phyloP scores from a whole-genome alignment of 2,113 vertebrate species.

The Petrocephalus zakoni region DNA sequence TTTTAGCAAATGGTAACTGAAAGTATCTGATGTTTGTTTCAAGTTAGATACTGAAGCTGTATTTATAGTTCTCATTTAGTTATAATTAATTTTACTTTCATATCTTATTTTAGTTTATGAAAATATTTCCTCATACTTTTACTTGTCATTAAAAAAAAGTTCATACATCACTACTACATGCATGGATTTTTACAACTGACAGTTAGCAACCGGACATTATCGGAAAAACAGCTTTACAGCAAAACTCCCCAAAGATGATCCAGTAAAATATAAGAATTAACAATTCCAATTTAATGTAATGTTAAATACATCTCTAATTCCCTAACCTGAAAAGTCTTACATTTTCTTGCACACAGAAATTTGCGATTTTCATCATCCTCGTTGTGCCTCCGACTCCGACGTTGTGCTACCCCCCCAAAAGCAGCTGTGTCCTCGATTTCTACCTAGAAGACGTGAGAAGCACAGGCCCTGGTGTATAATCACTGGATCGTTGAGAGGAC shows the following conservation, averaged over 20 bases:
- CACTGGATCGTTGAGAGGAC: not conserved
- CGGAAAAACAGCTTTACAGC: not conserved
- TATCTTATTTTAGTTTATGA: not conserved
- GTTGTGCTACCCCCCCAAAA: not conserved
- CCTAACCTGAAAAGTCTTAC: not conserved
- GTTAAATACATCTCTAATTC: not conserved
- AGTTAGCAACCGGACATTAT: not conserved
- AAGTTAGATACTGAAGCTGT: not conserved
- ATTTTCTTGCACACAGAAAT: not conserved
- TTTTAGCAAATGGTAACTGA: not conserved
- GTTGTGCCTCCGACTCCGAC: no score
- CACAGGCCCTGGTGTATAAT: not conserved
- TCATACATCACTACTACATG: not conserved
- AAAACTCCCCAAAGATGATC: not conserved
- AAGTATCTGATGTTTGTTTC: not conserved
- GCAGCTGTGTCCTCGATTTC: not conserved
- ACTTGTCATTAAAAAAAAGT: not conserved
- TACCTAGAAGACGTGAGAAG: not conserved
- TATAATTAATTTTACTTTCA: not conserved
- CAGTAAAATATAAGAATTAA: not conserved
- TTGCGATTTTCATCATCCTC: not conserved
- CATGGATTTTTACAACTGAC: not conserved
- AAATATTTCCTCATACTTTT: not conserved
- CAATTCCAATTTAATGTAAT: not conserved
- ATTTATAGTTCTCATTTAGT: not conserved